Evolutionary conservation across 2,888 invertebrate species (phyloP), one percentile per base, ranked within the genome.

Genomic region (Cataglyphis cursor): DNA sequence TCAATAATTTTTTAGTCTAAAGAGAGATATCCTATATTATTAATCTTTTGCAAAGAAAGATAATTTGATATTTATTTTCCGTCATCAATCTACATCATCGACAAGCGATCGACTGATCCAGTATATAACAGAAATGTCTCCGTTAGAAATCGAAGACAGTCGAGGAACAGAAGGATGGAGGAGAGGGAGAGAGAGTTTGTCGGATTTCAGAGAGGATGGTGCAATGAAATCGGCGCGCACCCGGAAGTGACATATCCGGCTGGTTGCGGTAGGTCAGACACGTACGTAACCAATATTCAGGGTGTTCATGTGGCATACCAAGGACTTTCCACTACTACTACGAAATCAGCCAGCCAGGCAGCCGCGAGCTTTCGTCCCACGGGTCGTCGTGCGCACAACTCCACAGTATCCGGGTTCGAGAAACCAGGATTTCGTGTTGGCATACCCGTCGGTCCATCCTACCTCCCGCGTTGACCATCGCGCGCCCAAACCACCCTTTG

Each of bases 251-350:
- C 83, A 80, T 88, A 87, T 90, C 85, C 83, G 82, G 35, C 38
- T 57, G 84, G 81, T 89, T 90, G 90, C 80, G 88, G 87, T 87
- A 84, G 87, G 85, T 88, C 82, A 80, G 83, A 81, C 88, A 90
- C 88, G 89, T 90, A 88, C 73, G 85, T 83, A 72, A 87, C 90
- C 90, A 88, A 89, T 90, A 90, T 89, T 86, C 87, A 74, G 83
- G 84, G 76, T 86, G 85, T 85, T 84, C 84, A 65, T 66, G 66
- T 68, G 86, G 87, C 87, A 87, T 90, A 87, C 87, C 85, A 84
- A 90, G 86, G 81, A 86, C 82, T 68, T 85, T 66, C 85, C 75
- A 82, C 59, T 28, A 57, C 72, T n/a, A 59, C 65, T 41, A 54
- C 76, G 28, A 31, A 73, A 28, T 31, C 59, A 61, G 12, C 73